Conservation (phyloP, 2,113 vertebrate genomes). For the Gracilinanus agilis region DNA sequence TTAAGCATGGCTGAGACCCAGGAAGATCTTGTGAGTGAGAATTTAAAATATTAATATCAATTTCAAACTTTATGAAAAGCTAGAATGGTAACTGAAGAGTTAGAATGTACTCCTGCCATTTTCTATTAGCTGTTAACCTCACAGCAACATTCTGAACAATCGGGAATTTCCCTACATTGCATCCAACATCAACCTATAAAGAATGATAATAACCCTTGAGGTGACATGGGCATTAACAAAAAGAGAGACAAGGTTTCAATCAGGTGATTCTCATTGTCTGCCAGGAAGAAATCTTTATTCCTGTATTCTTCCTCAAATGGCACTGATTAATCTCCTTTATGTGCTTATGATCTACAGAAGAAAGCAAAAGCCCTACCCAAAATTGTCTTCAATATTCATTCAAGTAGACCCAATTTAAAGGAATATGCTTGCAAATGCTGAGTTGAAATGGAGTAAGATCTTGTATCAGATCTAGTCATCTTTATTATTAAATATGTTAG, state of each 20-base stretch:
- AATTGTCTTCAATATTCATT: conserved; percentile 20
- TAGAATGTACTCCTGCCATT: conserved; percentile 56
- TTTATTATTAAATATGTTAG: conserved; percentile 53
- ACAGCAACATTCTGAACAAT: conserved; percentile 62
- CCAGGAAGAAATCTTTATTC: neutral
- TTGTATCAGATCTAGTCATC: neutral
- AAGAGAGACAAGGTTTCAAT: conserved; percentile 59
- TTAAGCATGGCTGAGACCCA: conserved; percentile 73
- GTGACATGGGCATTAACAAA: conserved; percentile 67
- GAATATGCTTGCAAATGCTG: neutral
- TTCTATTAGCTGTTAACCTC: conserved; percentile 69
- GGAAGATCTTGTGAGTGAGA: conserved; percentile 72
- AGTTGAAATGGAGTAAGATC: neutral
- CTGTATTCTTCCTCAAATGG: conserved; percentile 11
- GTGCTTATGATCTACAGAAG: conserved; percentile 10
- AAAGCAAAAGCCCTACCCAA: conserved; percentile 1
- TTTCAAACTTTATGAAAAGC: conserved; percentile 74
- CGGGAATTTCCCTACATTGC: conserved; percentile 69
- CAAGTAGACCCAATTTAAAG: conserved; percentile 21
- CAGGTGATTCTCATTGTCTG: conserved; percentile 21
- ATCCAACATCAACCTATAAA: conserved; percentile 62
- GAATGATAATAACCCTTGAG: conserved; percentile 64
- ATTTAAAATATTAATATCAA: conserved; percentile 79
- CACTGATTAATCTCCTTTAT: neutral
- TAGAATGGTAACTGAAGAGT: conserved; percentile 61